Conservation (phyloP, 2,113 vertebrate species). For the Uropsilus gracilis region DNA sequence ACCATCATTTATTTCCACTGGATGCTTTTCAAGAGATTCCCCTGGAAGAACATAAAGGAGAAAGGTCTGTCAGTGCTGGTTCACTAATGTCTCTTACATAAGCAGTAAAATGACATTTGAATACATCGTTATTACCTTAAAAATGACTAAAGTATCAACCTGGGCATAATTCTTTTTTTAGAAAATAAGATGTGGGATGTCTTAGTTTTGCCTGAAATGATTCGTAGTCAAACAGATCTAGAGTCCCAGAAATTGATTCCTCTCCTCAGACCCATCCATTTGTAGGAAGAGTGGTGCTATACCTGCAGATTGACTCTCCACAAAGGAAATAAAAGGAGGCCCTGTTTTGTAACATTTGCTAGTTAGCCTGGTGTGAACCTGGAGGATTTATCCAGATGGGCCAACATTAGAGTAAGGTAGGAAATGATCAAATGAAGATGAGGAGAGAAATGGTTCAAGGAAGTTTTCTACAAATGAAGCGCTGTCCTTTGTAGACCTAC, state of each 20-base stretch:
- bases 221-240: background rate
- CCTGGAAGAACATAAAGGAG: constrained; percentile 85
- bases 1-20: constrained; percentile 98
- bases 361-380: background rate
- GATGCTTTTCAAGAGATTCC: constrained; percentile 91
- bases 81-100: constrained; percentile 38
- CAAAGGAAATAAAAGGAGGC: background rate
- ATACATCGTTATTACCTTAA: background rate
- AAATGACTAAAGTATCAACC: background rate
- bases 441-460: background rate
- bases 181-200: constrained; percentile 5
- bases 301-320: background rate
- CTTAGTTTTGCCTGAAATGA: background rate
- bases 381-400: background rate
- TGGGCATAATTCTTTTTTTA: background rate
- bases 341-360: background rate
- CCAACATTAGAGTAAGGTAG: no score
- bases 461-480: background rate
- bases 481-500: background rate
- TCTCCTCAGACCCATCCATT: background rate
- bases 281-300: background rate
- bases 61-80: constrained; percentile 86
- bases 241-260: background rate
- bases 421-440: background rate
- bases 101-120: background rate